Percentiles rank a stretch among this genome's conserved stretches.
Evolutionary conservation across 2,888 invertebrate species (phyloP).

Genomic region (Tromatobia lineatoria): DNA sequence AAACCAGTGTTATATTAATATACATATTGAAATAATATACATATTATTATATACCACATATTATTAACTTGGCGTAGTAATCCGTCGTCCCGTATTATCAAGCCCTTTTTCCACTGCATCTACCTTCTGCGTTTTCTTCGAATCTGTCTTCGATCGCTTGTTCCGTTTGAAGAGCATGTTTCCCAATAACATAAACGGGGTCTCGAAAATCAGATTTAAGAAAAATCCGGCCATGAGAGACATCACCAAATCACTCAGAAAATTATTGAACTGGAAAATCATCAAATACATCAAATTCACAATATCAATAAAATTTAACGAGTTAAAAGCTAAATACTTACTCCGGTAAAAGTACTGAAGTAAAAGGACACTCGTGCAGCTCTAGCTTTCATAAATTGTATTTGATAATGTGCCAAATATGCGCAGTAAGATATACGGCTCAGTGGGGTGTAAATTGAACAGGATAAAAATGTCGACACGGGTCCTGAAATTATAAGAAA

Average conservation of each 20-base stretch:
- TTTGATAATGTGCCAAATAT: conserved; percentile 72
- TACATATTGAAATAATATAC: no score
- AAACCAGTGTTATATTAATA: not conserved
- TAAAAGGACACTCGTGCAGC: conserved; percentile 60
- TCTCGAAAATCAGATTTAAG: conserved; percentile 56
- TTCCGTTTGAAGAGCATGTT: conserved; percentile 22
- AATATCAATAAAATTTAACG: not conserved
- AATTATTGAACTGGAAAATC: conserved; percentile 60
- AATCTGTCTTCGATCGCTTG: not conserved
- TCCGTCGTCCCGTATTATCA: not conserved
- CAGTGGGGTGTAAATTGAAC: conserved; percentile 71
- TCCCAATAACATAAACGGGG: conserved; percentile 54
- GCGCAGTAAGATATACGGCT: conserved; percentile 74
- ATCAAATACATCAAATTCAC: not conserved
- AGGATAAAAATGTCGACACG: conserved; percentile 69
- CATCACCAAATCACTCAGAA: conserved; percentile 51
- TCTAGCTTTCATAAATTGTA: conserved; percentile 63
- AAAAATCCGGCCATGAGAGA: conserved; percentile 50
- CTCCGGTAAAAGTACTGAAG: conserved; percentile 62
- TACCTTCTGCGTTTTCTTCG: not conserved
- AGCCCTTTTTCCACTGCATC: not conserved
- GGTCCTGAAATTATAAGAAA: conserved; percentile 64
- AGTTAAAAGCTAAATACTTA: conserved; percentile 41
- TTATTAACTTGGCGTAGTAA: not conserved
- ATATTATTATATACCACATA: no score